Evolutionary conservation across 2,113 vertebrate genomes (phyloP), one percentile per base, ranked within the genome.

Genomic region (Rousettus leschenaultii): DNA sequence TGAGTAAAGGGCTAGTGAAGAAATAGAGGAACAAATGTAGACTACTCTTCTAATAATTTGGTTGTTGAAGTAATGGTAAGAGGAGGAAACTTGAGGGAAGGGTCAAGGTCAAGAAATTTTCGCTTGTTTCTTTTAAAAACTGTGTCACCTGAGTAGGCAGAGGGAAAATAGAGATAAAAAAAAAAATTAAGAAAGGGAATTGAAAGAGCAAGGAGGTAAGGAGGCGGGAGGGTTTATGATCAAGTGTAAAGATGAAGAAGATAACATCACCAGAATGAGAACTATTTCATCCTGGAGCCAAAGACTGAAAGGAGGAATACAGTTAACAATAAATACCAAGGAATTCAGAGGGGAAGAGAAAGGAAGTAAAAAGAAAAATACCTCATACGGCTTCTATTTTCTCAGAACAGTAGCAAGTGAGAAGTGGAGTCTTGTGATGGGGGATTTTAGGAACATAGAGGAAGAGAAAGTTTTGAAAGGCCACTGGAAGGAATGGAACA

Each of bases 391-490:
- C 33, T 91, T 95, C 61, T 86, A 57, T 95, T 96, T 97, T 96
- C 97, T 97, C 89, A 97, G 96, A 96, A 96, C 89, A 77, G 38
- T 85, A 95, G 66, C 71, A 91, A 51, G 35, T 66, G 92, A 73
- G 84, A 96, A 94, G 88, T 68, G 2, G 40, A 91, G 78, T 97
- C 95, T 96, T 97, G 82, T 98, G 97, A 98, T 83, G 82, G 97
- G 97, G 97, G 97, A 97, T 97, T 98, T 98, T 94, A 85, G 91
- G 77, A 71, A 95, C 95, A 92, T 78, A 95, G 97, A 96, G 96
- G 97, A 97, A 98, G 97, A 96, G 97, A 97, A 97, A 97, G 96
- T 96, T 87, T 94, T 96, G 53, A 96, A 97, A 96, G 93, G 88
- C 88, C 97, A 94, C 77, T 57, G 7, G 61, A 95, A 55, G 38